These are phyloP conservation scores for Hemicentrotus pulcherrimus DNA, from an alignment of 35 echinoderm and acorn worm species.

Conservation along the genomic window DNA sequence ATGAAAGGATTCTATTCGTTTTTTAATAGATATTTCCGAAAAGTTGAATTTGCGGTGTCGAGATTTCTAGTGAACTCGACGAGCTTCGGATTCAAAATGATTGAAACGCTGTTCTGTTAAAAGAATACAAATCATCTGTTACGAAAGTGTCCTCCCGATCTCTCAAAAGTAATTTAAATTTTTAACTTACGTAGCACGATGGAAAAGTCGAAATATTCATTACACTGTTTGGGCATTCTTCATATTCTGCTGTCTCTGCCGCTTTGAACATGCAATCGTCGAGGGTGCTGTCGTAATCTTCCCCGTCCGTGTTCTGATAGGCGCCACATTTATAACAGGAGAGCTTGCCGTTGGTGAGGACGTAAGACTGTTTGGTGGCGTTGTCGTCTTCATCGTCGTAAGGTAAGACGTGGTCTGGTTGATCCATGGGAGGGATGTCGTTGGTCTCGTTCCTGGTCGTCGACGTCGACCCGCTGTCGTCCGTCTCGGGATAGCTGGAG, in stretches of 20 bases:
- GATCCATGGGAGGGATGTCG: not conserved
- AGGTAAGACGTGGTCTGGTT: not conserved
- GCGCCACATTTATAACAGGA: constrained; percentile 30
- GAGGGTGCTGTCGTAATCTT: constrained; percentile 6
- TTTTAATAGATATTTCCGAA: too few species aligned
- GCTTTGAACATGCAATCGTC: constrained; percentile 26
- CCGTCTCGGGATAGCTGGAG: not conserved
- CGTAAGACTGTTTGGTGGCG: not conserved
- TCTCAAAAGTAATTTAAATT: too few species aligned
- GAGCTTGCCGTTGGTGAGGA: not conserved
- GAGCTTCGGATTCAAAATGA: too few species aligned
- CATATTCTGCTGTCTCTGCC: not conserved
- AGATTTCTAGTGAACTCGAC: too few species aligned
- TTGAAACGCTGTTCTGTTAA: too few species aligned
- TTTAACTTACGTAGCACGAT: constrained; percentile 39
- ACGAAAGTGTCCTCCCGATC: too few species aligned
- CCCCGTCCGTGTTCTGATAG: not conserved
- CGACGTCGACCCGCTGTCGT: not conserved
- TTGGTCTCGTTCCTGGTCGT: constrained; percentile 1
- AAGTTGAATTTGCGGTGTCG: too few species aligned
- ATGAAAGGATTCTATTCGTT: too few species aligned
- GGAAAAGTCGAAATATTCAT: not conserved
- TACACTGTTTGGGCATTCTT: constrained; percentile 21
- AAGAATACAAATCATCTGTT: too few species aligned
- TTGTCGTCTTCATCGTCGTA: not conserved